Evolutionary conservation across 2,797 vertebrate genomes (phyloP).

Genomic region (Poecile montanus): DNA sequence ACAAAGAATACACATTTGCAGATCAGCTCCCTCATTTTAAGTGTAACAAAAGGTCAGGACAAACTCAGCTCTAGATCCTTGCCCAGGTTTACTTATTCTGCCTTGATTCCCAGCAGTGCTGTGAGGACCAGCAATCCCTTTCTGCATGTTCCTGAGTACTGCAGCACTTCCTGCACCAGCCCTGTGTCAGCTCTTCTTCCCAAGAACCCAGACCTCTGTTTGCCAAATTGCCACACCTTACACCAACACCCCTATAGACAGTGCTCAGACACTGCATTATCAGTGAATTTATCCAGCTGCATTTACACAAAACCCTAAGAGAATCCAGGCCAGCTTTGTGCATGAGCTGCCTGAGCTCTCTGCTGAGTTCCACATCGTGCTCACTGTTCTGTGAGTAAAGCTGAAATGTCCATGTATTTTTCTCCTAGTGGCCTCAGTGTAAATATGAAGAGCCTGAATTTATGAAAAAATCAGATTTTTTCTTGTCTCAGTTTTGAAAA

Average conservation of each 20-base stretch:
- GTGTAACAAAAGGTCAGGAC: not conserved
- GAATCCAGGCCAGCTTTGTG: not conserved
- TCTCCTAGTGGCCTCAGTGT: not conserved
- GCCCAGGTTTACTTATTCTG: not conserved
- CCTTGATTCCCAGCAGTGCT: not conserved
- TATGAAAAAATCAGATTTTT: not conserved
- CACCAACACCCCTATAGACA: not conserved
- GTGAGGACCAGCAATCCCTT: not conserved
- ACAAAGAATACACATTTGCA: not conserved
- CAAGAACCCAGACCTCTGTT: not conserved
- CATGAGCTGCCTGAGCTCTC: not conserved
- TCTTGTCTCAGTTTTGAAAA: not conserved
- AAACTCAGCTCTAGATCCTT: not conserved
- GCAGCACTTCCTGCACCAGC: not conserved
- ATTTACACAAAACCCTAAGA: not conserved
- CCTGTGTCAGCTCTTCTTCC: not conserved
- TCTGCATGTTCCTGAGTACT: rapidly evolving
- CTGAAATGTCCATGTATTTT: not conserved
- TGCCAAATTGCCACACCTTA: not conserved
- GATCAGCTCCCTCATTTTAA: not conserved
- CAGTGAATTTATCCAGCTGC: not conserved
- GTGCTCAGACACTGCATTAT: not conserved
- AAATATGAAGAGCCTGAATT: not conserved
- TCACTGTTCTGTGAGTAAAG: not conserved
- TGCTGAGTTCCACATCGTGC: rapidly evolving